Conservation (phyloP, 2,888 invertebrate genomes). For the Pristionchus japonicus region DNA sequence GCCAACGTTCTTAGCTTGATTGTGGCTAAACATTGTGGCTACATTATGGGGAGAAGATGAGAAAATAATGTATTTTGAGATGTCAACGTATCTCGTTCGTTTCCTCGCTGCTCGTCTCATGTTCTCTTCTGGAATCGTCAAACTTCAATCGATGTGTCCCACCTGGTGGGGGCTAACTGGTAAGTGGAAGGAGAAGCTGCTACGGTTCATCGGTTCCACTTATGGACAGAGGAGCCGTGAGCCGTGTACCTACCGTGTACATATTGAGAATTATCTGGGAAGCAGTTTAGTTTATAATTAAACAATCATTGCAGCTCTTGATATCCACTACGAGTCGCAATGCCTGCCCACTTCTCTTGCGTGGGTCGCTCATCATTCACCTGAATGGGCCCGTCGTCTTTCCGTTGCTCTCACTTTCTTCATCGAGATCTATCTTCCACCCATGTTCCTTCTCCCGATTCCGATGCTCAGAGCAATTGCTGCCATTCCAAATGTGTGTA, state of each 20-base stretch:
- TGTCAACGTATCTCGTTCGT: slow-evolving; percentile 72
- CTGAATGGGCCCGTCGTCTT: slow-evolving; percentile 79
- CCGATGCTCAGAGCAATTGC: slow-evolving; percentile 81
- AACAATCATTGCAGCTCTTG: slow-evolving; percentile 74
- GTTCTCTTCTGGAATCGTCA: slow-evolving; percentile 84
- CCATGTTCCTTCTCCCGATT: slow-evolving; percentile 84
- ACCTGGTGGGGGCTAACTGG: slow-evolving; percentile 86
- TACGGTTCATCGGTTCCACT: no score
- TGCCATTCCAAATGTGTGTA: slow-evolving; percentile 82
- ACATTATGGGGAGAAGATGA: no score
- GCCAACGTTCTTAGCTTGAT: no score
- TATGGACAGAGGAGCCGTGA: not conserved
- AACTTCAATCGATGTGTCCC: slow-evolving; percentile 83
- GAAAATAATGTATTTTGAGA: slow-evolving; percentile 44
- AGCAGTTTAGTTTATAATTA: no score
- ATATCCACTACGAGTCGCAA: slow-evolving; percentile 84
- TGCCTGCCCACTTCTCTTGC: slow-evolving; percentile 84
- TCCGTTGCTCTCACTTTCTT: slow-evolving; percentile 81
- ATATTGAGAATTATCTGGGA: no score
- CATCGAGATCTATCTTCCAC: slow-evolving; percentile 82
- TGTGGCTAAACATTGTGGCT: no score
- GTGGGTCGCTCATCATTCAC: slow-evolving; percentile 85
- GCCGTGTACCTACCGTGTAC: no score
- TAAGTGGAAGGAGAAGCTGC: no score
- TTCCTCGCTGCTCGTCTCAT: slow-evolving; percentile 85